Evolutionary conservation across 2,113 vertebrate genomes (phyloP).

Genomic region (Glareola pratincola): DNA sequence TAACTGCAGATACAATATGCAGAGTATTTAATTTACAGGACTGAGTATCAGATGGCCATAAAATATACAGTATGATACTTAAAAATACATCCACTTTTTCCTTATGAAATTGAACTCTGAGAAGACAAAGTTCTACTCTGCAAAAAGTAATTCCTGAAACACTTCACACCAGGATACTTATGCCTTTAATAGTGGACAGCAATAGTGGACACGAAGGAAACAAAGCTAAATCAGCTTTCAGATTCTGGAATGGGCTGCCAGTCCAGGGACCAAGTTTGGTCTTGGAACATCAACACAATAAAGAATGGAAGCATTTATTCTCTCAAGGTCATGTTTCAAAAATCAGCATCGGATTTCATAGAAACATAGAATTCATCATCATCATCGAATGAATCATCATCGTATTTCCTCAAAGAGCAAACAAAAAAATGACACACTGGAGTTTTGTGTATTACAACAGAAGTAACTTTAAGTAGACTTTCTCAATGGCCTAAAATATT

Average conservation of each 20-base stretch:
- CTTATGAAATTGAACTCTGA: background rate
- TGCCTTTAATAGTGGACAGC: background rate
- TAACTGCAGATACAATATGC: background rate
- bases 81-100: background rate
- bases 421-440: background rate
- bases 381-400: background rate
- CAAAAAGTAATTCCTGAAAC: background rate
- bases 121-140: background rate
- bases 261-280: background rate
- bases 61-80: background rate
- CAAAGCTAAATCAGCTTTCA: constrained; percentile 6
- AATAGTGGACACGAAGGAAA: background rate
- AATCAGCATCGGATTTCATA: background rate
- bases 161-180: constrained; percentile 13
- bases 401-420: background rate
- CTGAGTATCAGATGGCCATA: background rate
- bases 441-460: background rate
- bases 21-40: background rate
- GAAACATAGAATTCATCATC: background rate
- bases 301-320: constrained; percentile 1
- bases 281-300: background rate
- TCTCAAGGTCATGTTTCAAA: background rate
- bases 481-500: background rate
- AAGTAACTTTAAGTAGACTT: background rate
- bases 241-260: background rate